A percentile compares a stretch with the other conserved stretches of the same genome.
phyloP scores from a whole-genome alignment of 2,888 invertebrate genomes.

The Xylota segnis region DNA sequence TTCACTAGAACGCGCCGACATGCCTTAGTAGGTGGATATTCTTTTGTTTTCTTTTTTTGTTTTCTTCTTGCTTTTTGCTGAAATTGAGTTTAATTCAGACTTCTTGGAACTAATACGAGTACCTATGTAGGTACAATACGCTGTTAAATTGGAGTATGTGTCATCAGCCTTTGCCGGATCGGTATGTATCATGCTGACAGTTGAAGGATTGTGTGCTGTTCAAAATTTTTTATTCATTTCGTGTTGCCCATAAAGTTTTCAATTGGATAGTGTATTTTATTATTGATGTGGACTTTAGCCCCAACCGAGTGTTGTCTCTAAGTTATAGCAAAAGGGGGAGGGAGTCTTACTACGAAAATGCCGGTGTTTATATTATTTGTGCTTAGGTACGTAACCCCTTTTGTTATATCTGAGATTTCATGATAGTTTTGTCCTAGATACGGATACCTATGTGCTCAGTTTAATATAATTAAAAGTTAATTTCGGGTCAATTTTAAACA shows the following conservation, averaged over 20 bases:
- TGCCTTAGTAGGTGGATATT: background rate
- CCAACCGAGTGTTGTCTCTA: background rate
- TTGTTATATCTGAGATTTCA: background rate
- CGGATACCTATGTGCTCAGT: background rate
- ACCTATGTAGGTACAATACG: too few species aligned
- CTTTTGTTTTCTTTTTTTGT: background rate
- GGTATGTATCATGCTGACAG: background rate
- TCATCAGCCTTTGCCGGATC: background rate
- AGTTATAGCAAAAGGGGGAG: background rate
- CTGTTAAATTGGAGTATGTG: background rate
- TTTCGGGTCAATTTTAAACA: too few species aligned
- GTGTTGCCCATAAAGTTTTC: background rate
- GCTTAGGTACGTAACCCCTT: background rate
- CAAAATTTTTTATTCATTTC: background rate
- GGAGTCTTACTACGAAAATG: background rate
- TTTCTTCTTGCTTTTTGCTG: background rate
- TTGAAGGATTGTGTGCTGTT: background rate
- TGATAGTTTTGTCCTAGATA: background rate
- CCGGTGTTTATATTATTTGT: background rate
- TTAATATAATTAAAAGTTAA: too few species aligned
- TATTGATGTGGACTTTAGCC: background rate
- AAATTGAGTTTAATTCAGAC: background rate
- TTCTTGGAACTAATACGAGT: background rate
- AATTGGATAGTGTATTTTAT: background rate
- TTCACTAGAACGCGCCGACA: background rate